Base-by-base conservation (phyloP, 1,140 invertebrate genomes). In the Monomorium pharaonis region DNA sequence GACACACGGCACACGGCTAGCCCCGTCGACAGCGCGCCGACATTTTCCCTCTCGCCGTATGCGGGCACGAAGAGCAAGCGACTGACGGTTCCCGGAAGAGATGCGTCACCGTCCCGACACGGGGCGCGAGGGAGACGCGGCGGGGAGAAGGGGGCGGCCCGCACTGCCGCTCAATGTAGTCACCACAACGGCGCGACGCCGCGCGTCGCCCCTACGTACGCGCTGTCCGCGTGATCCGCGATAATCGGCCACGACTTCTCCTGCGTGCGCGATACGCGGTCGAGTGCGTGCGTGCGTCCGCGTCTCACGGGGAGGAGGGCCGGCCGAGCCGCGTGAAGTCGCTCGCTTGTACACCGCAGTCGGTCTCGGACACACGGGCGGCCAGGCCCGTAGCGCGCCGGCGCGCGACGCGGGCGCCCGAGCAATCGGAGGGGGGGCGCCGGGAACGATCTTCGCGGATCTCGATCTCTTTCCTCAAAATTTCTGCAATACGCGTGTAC, bases 1-100 rank as follows among this genome's bases (percentile, higher is more conserved):
- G n/a, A n/a, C n/a, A n/a, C n/a, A 88, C 92, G 91, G 91, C 92
- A 94, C 92, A 94, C 92, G 91, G 91, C 88, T 89, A 92, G 92
- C 90, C 93, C 94, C 94, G 93, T 94, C 93, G 94, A 94, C 91
- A 92, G 78, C 67, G 65, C 93, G 93, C 94, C 94, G 92, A 94
- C 94, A 94, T 95, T 93, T 94, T 95, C 92, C 89, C 88, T 91
- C 91, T 92, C 92, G 90, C 89, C 84, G 75, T 70, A n/a, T n/a
- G n/a, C n/a, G 69, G 62, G 70, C 84, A 91, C 88, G 86, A 88
- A 70, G 33, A 67, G 44, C 76, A 91, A 54, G 85, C 89, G 60
- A 92, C 91, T 91, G 92, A 92, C 86, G 54, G 27, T 14, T 92
- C 87, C 86, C 92, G 92, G 92, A 92, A 91, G 90, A 85, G 89